phyloP scores from a whole-genome alignment of 53 echinoderm and acorn worm genomes.

The Antedon mediterranea region DNA sequence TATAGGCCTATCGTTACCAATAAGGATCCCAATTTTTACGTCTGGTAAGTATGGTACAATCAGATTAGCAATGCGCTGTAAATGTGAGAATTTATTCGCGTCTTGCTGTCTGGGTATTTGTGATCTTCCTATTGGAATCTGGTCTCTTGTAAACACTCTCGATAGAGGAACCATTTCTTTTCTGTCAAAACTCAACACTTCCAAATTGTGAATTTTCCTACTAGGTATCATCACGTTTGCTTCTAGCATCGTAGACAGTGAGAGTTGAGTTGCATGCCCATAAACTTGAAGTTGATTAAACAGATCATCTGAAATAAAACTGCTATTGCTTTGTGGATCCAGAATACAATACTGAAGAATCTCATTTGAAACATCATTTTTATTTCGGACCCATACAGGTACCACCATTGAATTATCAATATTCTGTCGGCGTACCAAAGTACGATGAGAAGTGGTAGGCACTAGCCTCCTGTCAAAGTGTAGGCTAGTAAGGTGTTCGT shows the following conservation, averaged over 20 bases:
- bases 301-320: slow-evolving; percentile 9
- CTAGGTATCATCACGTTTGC: slow-evolving; percentile 11
- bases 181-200: not conserved
- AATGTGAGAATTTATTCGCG: not conserved
- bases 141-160: not conserved
- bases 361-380: not conserved
- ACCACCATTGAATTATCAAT: not conserved
- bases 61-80: not conserved
- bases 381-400: not conserved
- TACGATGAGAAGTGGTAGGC: not conserved
- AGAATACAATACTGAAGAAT: not conserved
- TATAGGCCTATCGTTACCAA: not conserved
- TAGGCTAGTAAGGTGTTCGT: not conserved
- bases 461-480: not conserved
- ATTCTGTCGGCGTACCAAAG: not conserved
- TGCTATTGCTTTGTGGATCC: slow-evolving; percentile 17
- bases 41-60: not conserved
- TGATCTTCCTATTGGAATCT: not conserved
- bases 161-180: not conserved
- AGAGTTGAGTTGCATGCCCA: not conserved
- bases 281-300: slow-evolving; percentile 6
- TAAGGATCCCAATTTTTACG: not conserved
- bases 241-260: too few relatives aligned
- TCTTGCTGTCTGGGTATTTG: not conserved
- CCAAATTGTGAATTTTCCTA: slow-evolving; percentile 2